Evolutionary conservation across 1,140 invertebrate genomes (phyloP).

Genomic region (Apis florea): DNA sequence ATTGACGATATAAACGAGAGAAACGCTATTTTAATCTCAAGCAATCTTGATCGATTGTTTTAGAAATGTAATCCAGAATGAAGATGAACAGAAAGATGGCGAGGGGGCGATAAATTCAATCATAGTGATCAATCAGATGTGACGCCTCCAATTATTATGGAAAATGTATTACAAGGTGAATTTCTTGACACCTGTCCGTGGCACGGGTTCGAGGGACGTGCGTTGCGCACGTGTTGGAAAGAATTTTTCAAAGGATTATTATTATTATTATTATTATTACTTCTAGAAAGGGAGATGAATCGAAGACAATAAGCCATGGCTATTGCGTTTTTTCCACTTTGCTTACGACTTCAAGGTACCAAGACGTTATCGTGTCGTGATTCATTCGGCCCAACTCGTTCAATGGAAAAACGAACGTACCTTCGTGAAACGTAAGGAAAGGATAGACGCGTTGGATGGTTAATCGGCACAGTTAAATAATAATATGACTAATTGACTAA

Average conservation of each 20-base stretch:
- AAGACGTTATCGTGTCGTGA: constrained; percentile 7
- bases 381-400: constrained; percentile 3
- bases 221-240: neutral
- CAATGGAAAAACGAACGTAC: constrained; percentile 19
- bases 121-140: neutral
- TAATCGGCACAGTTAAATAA: neutral
- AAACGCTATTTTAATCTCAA: too few relatives aligned
- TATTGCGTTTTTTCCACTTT: neutral
- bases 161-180: constrained; percentile 37
- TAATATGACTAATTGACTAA: neutral
- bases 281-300: neutral
- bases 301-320: neutral
- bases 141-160: neutral
- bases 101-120: constrained; percentile 13
- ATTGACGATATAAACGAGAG: neutral
- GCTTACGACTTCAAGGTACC: neutral
- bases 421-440: neutral
- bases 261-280: constrained; percentile 4
- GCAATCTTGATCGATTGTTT: neutral
- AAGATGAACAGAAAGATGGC: too few relatives aligned
- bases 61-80: too few relatives aligned
- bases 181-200: neutral
- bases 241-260: neutral
- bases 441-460: neutral
- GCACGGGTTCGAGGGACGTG: neutral